Conservation (phyloP, 2,888 invertebrate genomes). For the Zhuqinia jingwanae region DNA sequence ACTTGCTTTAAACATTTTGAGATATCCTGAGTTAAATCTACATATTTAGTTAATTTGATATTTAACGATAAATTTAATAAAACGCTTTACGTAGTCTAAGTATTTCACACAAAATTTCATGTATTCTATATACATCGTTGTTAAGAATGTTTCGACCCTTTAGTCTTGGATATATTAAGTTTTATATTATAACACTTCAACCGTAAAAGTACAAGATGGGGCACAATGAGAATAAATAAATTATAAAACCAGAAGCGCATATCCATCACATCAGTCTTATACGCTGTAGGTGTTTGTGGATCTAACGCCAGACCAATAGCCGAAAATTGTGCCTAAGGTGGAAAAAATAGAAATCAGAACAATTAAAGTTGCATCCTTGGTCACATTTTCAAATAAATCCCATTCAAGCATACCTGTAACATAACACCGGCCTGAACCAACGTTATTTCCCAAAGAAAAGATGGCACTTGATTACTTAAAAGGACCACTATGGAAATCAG, state of each 20-base stretch:
- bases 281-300: constrained; percentile 68
- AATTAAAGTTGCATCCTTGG: constrained; percentile 5
- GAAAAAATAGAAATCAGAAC: too few relatives aligned
- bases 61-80: too few relatives aligned
- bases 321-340: constrained; percentile 74
- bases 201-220: constrained; percentile 73
- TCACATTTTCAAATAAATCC: too few relatives aligned
- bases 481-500: constrained; percentile 62
- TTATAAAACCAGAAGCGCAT: constrained; percentile 75
- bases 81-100: too few relatives aligned
- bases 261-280: constrained; percentile 60
- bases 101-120: too few relatives aligned
- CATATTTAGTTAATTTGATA: too few relatives aligned
- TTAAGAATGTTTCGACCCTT: not conserved
- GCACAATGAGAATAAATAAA: constrained; percentile 72
- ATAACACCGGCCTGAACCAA: constrained; percentile 74
- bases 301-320: constrained; percentile 73
- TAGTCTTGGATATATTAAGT: not conserved
- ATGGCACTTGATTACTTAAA: constrained; percentile 65
- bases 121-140: not conserved
- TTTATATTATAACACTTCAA: constrained; percentile 12
- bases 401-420: constrained; percentile 74
- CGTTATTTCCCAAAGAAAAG: constrained; percentile 76
- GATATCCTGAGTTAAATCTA: too few relatives aligned
- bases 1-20: too few relatives aligned